Base-by-base conservation (phyloP, 2,888 invertebrate species). In the Torymus aiolomorphi region DNA sequence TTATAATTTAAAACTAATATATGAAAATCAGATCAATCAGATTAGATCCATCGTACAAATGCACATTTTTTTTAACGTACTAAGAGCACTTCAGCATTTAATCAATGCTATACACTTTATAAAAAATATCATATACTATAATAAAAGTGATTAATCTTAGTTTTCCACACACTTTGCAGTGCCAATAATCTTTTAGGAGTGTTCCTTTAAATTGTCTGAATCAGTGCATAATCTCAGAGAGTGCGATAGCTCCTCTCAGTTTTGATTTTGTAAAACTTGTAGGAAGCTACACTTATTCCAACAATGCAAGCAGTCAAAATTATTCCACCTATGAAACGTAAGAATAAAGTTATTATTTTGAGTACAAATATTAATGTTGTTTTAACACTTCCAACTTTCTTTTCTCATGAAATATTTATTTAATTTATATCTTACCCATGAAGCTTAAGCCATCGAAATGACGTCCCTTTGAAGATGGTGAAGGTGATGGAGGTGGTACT, bases 171-270 rank as follows among this genome's bases (percentile, higher is more conserved):
- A 78, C 76, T 83, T 76, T 69, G 63, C 62, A 67, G 69, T 72
- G 76, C 74, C 65, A 57, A 76, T 72, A 76, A 80, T 56, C 69
- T 66, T 74, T 71, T 66, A 70, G 63, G 57, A 81, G 54, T 20
- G 20, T 42, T 42, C 42, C 67, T 71, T 83, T 74, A 80, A 71
- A 79, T 83, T 13, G 76, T 77, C 80, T 82, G 78, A 72, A 77
- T 69, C 14, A 81, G 63, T 71, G 86, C 83, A 84, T 86, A 84
- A 82, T 86, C 84, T 95, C 95, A 97, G 89, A 97, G 94, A 81
- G 96, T 97, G 88, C 96, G 96, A 91, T 97, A 97, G 91, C 96
- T 96, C 85, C 95, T 93, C 90, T 96, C 97, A 79, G 95, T 95
- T 87, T 95, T 94, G 82, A 96, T 95, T 90, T 95, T 96, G 92